Evolutionary conservation across 2,113 vertebrate genomes (phyloP), one percentile per base, ranked within the genome.

Genomic region (Sapajus apella): DNA sequence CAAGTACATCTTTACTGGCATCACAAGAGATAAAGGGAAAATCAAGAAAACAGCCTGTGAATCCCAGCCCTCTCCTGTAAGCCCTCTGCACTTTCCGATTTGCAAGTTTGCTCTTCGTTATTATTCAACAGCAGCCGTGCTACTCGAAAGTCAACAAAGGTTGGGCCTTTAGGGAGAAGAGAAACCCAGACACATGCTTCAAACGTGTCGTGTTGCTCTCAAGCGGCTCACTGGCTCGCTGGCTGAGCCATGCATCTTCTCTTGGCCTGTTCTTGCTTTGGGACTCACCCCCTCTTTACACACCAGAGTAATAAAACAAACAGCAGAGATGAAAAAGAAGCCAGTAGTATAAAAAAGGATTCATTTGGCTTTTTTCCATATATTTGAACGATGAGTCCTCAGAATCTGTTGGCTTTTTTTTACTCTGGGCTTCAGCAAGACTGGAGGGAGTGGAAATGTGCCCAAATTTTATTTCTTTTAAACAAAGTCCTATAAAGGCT

Each of bases 401-500:
- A 68, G 58, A 97, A 95, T 94, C 81, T 83, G 56, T 76, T 91
- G 66, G 35, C 95, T 98, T 97, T 87, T 97, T 98, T 82, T 94
- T 93, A 20, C 76, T 96, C 95, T 85, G 84, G 95, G 47, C 70
- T 96, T 97, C 30, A 61, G 86, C 16, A 85, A 45, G 43, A 80
- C 91, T 97, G 23, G 82, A 95, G 95, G 82, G 66, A 98, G 95
- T 66, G 88, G 97, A 83, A 96, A 81, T 95, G 56, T 87, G 95
- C 76, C 95, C 14, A 84, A 75, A 91, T 95, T 98, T 97, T 94
- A 56, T 97, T 97, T 94, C 83, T 97, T 98, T 98, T 95, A 56
- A 96, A 97, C 90, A 95, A 96, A 95, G 40, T 32, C 32, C 93
- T 97, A 92, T 85, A 96, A 98, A 98, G 85, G 79, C 40, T 56